phyloP scores from a whole-genome alignment of 1,140 invertebrate species.

The Drosophila sucinea region DNA sequence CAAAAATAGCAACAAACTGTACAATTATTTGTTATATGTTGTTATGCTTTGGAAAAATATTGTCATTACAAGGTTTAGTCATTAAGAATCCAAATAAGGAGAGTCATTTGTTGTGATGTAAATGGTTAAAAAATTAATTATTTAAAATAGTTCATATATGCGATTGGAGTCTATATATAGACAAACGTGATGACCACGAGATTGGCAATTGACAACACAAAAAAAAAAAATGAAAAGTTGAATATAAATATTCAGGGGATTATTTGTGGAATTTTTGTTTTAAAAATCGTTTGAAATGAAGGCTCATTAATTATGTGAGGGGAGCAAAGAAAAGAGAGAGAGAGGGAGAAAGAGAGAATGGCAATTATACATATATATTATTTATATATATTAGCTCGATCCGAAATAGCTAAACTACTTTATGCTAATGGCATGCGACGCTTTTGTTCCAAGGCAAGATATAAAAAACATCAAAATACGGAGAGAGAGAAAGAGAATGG shows the following conservation, averaged over 20 bases:
- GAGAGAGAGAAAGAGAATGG: slow-evolving; percentile 11
- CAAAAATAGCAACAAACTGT: slow-evolving; percentile 6
- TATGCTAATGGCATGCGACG: slow-evolving; percentile 75
- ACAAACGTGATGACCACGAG: slow-evolving; percentile 69
- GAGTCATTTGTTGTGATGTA: slow-evolving; percentile 1
- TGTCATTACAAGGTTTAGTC: neutral
- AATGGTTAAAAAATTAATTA: neutral
- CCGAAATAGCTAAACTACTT: slow-evolving; percentile 66
- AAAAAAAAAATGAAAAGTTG: slow-evolving; percentile 19
- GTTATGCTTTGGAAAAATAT: neutral
- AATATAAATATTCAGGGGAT: slow-evolving; percentile 25
- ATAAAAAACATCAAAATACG: slow-evolving; percentile 52
- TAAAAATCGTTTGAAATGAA: slow-evolving; percentile 35
- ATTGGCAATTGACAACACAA: slow-evolving; percentile 43
- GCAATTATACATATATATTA: slow-evolving; percentile 6
- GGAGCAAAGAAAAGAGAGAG: neutral
- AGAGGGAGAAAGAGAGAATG: neutral
- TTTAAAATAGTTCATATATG: slow-evolving; percentile 26
- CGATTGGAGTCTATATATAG: slow-evolving; percentile 18
- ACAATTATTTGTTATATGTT: neutral
- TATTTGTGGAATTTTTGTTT: slow-evolving; percentile 57
- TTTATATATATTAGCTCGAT: slow-evolving; percentile 12
- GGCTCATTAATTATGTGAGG: slow-evolving; percentile 40
- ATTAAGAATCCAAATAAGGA: neutral
- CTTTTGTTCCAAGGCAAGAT: slow-evolving; percentile 61